Percentiles rank a stretch among this genome's conserved stretches.
Conservation (phyloP, 2,888 invertebrate genomes). For the Epiblema foenella region DNA sequence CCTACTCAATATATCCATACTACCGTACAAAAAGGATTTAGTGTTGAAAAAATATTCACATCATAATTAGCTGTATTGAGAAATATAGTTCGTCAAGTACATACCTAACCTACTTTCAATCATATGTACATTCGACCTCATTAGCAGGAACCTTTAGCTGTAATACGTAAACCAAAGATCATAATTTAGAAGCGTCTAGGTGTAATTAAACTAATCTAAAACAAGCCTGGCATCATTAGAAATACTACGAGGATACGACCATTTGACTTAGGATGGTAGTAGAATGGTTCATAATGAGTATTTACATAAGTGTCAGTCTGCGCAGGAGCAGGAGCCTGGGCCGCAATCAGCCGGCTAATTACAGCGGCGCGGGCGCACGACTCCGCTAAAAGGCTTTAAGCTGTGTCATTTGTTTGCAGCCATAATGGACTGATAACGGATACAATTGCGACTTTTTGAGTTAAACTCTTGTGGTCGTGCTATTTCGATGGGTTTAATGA, state of each 20-base stretch:
- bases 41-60: too few species aligned
- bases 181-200: slow-evolving; percentile 21
- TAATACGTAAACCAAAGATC: slow-evolving; percentile 11
- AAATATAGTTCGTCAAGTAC: background rate
- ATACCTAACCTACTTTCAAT: background rate
- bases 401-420: slow-evolving; percentile 75
- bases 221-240: slow-evolving; percentile 1
- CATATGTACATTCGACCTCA: background rate
- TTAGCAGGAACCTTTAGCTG: slow-evolving; percentile 19
- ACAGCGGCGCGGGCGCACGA: slow-evolving; percentile 78
- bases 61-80: too few species aligned
- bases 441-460: slow-evolving; percentile 65
- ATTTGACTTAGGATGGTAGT: slow-evolving; percentile 6
- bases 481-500: slow-evolving; percentile 45
- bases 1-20: too few species aligned
- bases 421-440: slow-evolving; percentile 82
- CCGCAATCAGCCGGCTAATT: slow-evolving; percentile 76
- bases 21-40: too few species aligned
- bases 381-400: slow-evolving; percentile 81
- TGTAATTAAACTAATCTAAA: slow-evolving; percentile 14
- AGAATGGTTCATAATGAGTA: slow-evolving; percentile 33
- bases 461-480: slow-evolving; percentile 58
- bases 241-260: slow-evolving; percentile 3
- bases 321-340: slow-evolving; percentile 45
- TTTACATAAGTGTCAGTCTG: slow-evolving; percentile 44